Base-by-base conservation (phyloP, 2,888 invertebrate species). In the Amphipoea lucens region DNA sequence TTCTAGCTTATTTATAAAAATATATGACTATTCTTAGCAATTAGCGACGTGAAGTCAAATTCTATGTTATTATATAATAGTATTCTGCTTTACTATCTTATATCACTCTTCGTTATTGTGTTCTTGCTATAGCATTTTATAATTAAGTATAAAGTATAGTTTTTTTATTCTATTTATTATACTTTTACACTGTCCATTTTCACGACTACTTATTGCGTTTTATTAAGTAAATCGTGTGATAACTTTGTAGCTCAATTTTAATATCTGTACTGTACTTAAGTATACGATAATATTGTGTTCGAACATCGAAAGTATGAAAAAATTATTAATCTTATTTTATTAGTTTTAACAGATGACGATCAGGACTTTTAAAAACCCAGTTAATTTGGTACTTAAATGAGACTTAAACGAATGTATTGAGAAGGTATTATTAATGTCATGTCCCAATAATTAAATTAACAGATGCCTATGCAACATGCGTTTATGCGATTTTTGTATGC, bases 211-310 rank as follows among this genome's bases (percentile, higher is more conserved):
- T 94, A 93, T 89, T 93, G 87, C 78, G 87, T 91, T 91, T 92
- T 90, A 90, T 92, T 93, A 93, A 92, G 93, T 94, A 92, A 92
- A 92, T 94, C 92, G 94, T 94, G 94, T 94, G 92, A 92, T 93
- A 91, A 92, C 85, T 91, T 92, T 91, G 89, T 95, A 96, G 96
- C 96, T 96, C 96, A 96, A 96, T 96, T 94, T 94, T 92, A 90
- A 62, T 91, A 86, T 91, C 88, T 91, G 45, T 45, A 45, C 45
- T 42, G 93, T 95, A 94, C 93, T 95, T 94, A 93, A 91, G 92
- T 93, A 93, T 94, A 94, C 92, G 92, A 91, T 89, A 90, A 83
- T 62, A 76, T 90, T 93, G 92, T 94, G 92, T 95, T 94, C 92
- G 91, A 92, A 91, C 93, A 93, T 94, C 93, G 94, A 95, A 92